These are phyloP conservation scores for Xenops minutus DNA, from an alignment of 2,797 vertebrate genomes.

Conservation along the genomic window DNA sequence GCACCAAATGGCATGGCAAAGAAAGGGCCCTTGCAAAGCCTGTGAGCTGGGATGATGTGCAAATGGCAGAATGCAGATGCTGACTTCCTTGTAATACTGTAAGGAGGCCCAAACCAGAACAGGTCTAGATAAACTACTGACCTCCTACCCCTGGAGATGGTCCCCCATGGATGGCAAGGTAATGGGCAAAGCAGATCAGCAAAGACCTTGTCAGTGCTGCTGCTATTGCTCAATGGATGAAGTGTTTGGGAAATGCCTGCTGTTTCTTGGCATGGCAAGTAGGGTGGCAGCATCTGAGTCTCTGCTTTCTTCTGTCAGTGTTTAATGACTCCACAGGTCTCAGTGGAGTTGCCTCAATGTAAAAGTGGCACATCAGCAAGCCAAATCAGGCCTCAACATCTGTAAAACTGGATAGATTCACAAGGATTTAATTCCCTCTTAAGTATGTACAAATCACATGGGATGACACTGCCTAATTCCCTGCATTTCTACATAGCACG, in stretches of 20 bases:
- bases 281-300: conserved; percentile 17
- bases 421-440: conserved; percentile 38
- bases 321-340: conserved; percentile 24
- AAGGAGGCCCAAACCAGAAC: not conserved
- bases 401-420: conserved; percentile 22
- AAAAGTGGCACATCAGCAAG: conserved; percentile 28
- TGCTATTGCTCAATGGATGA: not conserved
- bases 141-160: not conserved
- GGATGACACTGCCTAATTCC: conserved; percentile 44
- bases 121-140: not conserved
- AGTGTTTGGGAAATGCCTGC: conserved; percentile 11
- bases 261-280: not conserved
- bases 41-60: not conserved
- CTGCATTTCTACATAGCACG: conserved; percentile 10
- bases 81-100: not conserved
- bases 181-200: not conserved
- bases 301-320: not conserved
- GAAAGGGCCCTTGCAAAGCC: not conserved
- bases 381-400: conserved; percentile 4
- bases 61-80: not conserved
- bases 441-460: conserved; percentile 47
- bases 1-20: conserved; percentile 47
- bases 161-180: fast-evolving
- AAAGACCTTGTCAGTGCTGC: not conserved
- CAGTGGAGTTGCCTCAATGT: conserved; percentile 1